Base-by-base conservation (phyloP, 37 sponge, comb jelly and placozoan genomes). In the Axinella damicornis region DNA sequence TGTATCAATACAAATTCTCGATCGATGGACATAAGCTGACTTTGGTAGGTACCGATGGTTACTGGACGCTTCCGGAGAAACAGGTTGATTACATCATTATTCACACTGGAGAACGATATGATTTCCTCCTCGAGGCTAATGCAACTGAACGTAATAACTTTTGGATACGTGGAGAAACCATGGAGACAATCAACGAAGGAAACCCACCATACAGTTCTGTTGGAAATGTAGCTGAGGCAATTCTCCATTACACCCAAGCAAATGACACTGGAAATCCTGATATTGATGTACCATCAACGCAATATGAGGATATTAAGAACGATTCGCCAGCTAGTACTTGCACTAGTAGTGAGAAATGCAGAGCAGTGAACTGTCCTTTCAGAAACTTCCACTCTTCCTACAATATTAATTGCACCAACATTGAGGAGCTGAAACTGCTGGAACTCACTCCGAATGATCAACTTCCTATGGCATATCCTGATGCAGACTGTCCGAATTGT, bases 101-200 rank as follows among this genome's bases (percentile, higher is more conserved):
- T 20, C 78, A 90, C 32, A 71, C 87, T 0, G 96, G 93, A 27
- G 96, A 96, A 55, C 62, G 96, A 18, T 96, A 90, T 77, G 96
- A 95, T 56, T 70, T 95, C 5, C n/a, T 92, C 14, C 53, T 95
- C 2, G 65, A 70, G 31, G 80, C 90, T 2, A 65, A 83, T 28
- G 39, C 74, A 53, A 69, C 57, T 78, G 9, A 46, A 46, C 13
- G 62, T 16, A 56, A 85, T 35, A 91, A 86, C 73, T 72, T 80
- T 74, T n/a, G n/a, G n/a, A 89, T 95, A 4, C n/a, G 89, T 38
- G 86, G 87, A 15, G 90, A 91, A 67, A 95, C 95, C 6, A 54
- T 91, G 30, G 95, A 91, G 57, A 53, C 71, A 1, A 36, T 84
- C 71, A 6, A n/a, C n/a, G n/a, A n/a, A n/a, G n/a, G 34, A 6